phyloP scores from a whole-genome alignment of 2,888 invertebrate species.

The Agonopterix arenella region DNA sequence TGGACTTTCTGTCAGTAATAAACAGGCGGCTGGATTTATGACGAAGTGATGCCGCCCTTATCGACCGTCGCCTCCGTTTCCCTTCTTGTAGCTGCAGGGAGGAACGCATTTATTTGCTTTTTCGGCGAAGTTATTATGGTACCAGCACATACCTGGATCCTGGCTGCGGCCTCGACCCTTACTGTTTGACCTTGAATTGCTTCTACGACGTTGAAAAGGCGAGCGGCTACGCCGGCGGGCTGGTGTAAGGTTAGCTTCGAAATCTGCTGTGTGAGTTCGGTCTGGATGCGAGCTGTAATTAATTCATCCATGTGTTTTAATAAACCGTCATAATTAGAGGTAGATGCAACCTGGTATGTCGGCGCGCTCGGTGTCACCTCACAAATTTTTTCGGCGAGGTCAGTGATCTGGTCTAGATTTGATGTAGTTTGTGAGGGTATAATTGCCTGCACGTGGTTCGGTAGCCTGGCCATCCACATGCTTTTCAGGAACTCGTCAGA shows the following conservation, averaged over 20 bases:
- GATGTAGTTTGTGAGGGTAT: too few species aligned
- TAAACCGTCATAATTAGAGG: neutral
- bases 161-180: neutral
- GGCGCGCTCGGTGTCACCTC: neutral
- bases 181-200: neutral
- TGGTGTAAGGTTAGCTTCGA: neutral
- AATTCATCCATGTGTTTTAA: neutral
- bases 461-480: too few species aligned
- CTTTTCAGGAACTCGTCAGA: too few species aligned
- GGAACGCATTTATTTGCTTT: neutral
- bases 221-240: neutral
- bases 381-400: conserved; percentile 6
- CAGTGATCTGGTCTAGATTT: conserved; percentile 5
- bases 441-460: too few species aligned
- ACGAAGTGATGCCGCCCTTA: conserved; percentile 11
- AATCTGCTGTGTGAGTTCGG: neutral
- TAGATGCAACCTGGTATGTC: neutral
- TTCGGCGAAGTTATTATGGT: neutral
- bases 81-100: conserved; percentile 7
- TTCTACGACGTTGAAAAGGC: neutral
- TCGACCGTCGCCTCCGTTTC: conserved; percentile 3
- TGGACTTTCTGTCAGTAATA: too few species aligned
- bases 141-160: conserved; percentile 5
- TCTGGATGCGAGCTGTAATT: neutral
- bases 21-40: conserved; percentile 14